phyloP scores from a whole-genome alignment of 2,113 vertebrate genomes.

The Xyliphius kryptos region DNA sequence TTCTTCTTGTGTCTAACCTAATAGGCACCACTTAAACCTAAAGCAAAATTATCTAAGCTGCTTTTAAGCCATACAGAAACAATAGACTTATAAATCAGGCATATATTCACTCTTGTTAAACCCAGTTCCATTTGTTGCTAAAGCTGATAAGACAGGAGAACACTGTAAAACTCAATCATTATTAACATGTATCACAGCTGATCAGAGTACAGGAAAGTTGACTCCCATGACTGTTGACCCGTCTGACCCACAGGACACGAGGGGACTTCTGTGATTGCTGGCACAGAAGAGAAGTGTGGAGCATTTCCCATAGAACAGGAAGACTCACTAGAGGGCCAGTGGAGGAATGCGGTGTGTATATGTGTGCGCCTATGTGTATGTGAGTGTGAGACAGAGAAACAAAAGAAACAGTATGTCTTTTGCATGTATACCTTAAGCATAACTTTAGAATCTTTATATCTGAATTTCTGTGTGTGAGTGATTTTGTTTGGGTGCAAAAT shows the following conservation, averaged over 20 bases:
- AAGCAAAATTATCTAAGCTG: too few relatives aligned
- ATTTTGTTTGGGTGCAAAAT: constrained; percentile 13
- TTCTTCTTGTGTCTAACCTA: too few relatives aligned
- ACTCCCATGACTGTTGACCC: constrained; percentile 34
- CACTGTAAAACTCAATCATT: constrained; percentile 22
- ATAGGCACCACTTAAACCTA: too few relatives aligned
- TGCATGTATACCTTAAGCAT: constrained; percentile 8
- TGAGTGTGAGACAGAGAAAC: neutral
- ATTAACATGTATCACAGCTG: constrained; percentile 33
- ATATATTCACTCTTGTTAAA: too few relatives aligned
- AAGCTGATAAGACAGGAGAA: too few relatives aligned
- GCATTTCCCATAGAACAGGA: constrained; percentile 23
- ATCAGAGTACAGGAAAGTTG: constrained; percentile 34
- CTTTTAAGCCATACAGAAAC: too few relatives aligned
- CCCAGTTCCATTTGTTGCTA: too few relatives aligned
- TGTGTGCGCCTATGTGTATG: constrained; percentile 1
- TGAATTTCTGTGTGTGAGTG: neutral
- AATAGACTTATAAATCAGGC: too few relatives aligned
- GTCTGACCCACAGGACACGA: constrained; percentile 27
- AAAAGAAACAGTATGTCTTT: neutral
- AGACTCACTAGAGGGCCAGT: constrained; percentile 27
- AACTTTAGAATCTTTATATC: constrained; percentile 20
- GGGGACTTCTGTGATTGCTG: constrained; percentile 30
- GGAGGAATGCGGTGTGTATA: constrained; percentile 20
- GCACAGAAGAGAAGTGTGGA: constrained; percentile 1